These are phyloP conservation scores for Rugalucina vietnamica DNA, from an alignment of 2,888 invertebrate genomes.

Conservation along the genomic window DNA sequence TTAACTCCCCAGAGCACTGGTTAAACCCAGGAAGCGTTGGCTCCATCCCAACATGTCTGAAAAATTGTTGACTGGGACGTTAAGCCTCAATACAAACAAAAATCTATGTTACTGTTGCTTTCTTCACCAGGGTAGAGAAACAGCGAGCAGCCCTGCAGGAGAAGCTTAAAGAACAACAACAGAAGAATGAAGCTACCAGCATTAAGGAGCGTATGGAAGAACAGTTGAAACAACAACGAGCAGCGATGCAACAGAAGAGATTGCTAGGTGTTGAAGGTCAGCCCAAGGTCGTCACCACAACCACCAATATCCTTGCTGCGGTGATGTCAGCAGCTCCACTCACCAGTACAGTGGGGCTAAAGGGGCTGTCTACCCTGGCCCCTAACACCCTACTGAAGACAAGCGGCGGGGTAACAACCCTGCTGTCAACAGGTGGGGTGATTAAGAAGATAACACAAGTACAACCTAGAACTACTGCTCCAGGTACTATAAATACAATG, in stretches of 20 bases:
- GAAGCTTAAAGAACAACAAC: constrained; percentile 73
- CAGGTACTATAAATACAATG: constrained; percentile 2
- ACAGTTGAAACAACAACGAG: constrained; percentile 93
- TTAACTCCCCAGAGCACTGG: too few species aligned
- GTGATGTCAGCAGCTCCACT: background rate
- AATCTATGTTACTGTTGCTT: too few species aligned
- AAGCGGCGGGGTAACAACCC: constrained; percentile 64
- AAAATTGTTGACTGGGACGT: too few species aligned
- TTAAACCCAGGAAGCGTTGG: too few species aligned
- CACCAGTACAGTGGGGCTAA: constrained; percentile 59
- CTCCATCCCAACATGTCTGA: too few species aligned
- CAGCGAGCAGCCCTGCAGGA: constrained; percentile 83
- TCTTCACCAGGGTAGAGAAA: constrained; percentile 83
- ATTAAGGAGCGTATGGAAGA: constrained; percentile 94
- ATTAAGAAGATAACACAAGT: constrained; percentile 76
- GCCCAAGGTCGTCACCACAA: constrained; percentile 57
- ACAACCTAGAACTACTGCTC: constrained; percentile 72
- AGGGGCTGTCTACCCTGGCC: constrained; percentile 67
- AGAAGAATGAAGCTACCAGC: constrained; percentile 80
- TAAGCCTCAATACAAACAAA: too few species aligned
- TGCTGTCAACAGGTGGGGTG: constrained; percentile 61
- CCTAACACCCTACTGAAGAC: constrained; percentile 79
- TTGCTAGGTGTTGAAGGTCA: constrained; percentile 75
- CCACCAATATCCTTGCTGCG: constrained; percentile 32
- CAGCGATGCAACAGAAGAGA: constrained; percentile 95